Evolutionary conservation across 2,888 invertebrate genomes (phyloP), one percentile per base, ranked within the genome.

Genomic region (Phyllotreta cruciferae): DNA sequence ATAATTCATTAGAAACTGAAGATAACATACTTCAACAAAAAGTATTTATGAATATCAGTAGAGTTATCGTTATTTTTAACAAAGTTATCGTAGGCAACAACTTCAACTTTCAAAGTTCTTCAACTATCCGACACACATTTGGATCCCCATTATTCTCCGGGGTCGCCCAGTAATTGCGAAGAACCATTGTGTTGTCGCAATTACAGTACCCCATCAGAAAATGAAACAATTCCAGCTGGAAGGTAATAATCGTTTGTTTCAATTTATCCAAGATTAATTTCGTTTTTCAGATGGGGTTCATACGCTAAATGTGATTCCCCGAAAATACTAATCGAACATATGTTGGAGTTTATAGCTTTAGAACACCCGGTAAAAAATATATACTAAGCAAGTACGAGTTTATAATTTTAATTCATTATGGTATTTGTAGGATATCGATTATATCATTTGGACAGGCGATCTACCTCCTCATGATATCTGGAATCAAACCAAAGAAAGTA

Each of bases 71-170:
- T 39, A 3, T n/a, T 11, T 5, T 10, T 55, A 39, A 41, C 37
- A 55, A n/a, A 3, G n/a, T 14, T 41, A 36, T 39, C 60, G 36
- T 66, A 83, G 76, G 86, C 87, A 56, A 88, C 87, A 64, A 88
- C 88, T 0, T 90, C 92, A n/a, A 88, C 88, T 36, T 91, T 94
- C 79, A 94, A 96, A 83, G 93, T 98, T n/a, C 85, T 98, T 7
- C 98, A 98, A 76, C 86, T 98, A 70, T 94, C 96, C 0, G 98
- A 98, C 79, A 94, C 97, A 0, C 98, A 98, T 81, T 92, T 91
- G 75, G 98, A 98, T 82, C 93, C 94, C 0, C 91, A 93, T 73
- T 98, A 98, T 78, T 87, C 88, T 47, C 91, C 90, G 83, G 94
- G 91, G 70, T 86, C 93, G 4, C 93, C 94, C 77, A 94, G 96